phyloP scores from a whole-genome alignment of 2,113 vertebrate genomes.

The Onychostruthus taczanowskii region DNA sequence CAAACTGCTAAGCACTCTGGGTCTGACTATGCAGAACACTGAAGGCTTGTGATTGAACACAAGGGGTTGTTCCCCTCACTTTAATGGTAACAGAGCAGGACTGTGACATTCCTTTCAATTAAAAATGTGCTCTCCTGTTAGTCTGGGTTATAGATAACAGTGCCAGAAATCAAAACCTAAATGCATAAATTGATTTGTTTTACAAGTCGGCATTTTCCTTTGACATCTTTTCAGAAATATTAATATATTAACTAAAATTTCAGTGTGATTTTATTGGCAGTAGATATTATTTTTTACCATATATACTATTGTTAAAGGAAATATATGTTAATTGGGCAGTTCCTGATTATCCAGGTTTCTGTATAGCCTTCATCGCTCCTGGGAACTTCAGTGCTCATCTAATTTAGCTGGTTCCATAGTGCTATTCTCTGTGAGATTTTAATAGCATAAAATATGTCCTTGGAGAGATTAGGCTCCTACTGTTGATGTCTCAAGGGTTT shows the following conservation, averaged over 20 bases:
- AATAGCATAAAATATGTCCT: background rate
- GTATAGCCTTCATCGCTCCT: background rate
- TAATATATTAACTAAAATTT: background rate
- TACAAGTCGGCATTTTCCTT: background rate
- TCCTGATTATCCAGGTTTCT: background rate
- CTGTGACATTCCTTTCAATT: background rate
- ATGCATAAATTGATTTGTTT: background rate
- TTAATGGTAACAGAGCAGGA: background rate
- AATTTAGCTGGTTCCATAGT: background rate
- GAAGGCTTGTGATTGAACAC: background rate
- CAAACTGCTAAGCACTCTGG: background rate
- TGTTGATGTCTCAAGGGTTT: conserved; percentile 18
- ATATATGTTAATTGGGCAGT: background rate
- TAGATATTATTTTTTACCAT: background rate
- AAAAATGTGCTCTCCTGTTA: background rate
- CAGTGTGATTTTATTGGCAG: background rate
- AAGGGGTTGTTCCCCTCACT: background rate
- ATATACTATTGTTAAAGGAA: background rate
- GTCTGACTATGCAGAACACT: background rate
- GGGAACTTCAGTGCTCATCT: background rate
- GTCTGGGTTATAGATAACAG: background rate
- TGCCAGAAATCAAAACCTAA: background rate
- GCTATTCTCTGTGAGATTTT: background rate
- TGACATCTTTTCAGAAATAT: background rate
- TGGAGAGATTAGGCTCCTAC: conserved; percentile 1